A percentile compares a stretch with the other conserved stretches of the same genome.
phyloP scores from a whole-genome alignment of 2,797 vertebrate species.

The Enoplosus armatus region DNA sequence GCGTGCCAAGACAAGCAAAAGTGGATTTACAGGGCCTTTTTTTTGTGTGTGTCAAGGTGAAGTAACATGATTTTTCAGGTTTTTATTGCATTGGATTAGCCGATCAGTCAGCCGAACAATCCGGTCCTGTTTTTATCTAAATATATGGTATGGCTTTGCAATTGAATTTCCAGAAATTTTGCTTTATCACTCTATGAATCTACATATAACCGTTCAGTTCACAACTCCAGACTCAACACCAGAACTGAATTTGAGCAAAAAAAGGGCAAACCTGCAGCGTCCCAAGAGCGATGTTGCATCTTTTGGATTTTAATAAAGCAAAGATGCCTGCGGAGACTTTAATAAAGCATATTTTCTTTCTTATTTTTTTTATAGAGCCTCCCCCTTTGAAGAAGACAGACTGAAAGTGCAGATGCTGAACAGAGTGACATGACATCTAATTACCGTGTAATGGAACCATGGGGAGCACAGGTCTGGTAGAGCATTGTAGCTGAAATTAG shows the following conservation, averaged over 20 bases:
- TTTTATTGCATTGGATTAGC: too few species aligned
- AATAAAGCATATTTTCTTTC: background rate
- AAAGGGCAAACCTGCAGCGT: background rate
- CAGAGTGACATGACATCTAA: constrained; percentile 24
- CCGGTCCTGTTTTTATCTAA: too few species aligned
- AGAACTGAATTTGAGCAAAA: background rate
- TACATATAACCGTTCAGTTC: background rate
- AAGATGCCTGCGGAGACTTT: background rate
- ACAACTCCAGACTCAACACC: background rate
- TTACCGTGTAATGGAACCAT: constrained; percentile 14
- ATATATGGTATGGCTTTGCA: too few species aligned
- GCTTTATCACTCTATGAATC: background rate
- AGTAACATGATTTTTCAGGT: too few species aligned
- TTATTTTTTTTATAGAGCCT: too few species aligned
- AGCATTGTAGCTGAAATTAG: constrained; percentile 6
- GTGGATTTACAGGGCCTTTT: too few species aligned
- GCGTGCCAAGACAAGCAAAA: too few species aligned
- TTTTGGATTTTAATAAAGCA: background rate
- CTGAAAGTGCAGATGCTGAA: background rate
- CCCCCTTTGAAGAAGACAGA: background rate
- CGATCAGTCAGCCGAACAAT: too few species aligned
- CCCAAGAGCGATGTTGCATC: background rate
- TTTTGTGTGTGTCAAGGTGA: too few species aligned
- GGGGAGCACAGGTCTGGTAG: constrained; percentile 11
- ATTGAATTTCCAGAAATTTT: too few species aligned